A percentile compares a stretch with the other conserved stretches of the same genome.
Evolutionary conservation across 2,888 invertebrate genomes (phyloP).

Genomic region (Glaucopsyche alexis): DNA sequence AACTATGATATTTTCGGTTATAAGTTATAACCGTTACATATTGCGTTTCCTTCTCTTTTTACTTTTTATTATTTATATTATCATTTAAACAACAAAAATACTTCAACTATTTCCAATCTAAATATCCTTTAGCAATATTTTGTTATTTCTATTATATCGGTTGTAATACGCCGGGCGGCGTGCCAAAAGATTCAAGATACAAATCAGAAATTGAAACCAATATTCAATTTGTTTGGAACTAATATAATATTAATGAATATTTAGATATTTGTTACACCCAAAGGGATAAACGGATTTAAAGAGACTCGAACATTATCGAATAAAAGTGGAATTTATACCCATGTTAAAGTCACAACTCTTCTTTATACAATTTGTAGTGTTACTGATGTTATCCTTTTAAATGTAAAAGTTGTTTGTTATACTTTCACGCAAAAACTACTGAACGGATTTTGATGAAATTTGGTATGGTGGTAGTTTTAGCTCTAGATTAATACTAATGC

Average conservation of each 20-base stretch:
- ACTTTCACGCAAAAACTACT: no score
- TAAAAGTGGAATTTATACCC: not conserved
- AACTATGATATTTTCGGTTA: no score
- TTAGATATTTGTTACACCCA: not conserved
- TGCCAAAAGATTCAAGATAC: slow-evolving; percentile 9
- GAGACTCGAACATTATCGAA: not conserved
- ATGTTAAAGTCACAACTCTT: no score
- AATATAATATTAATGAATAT: not conserved
- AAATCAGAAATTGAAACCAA: slow-evolving; percentile 12
- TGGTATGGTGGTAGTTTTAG: no score
- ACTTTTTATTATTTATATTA: no score
- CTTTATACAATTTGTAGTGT: no score
- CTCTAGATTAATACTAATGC: no score
- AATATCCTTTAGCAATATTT: not conserved
- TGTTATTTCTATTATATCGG: not conserved
- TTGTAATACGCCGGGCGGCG: slow-evolving; percentile 8
- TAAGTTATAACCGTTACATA: no score
- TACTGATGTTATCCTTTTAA: no score
- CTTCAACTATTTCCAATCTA: not conserved
- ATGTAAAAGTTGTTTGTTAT: no score
- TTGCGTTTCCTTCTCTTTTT: no score
- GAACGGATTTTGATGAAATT: no score
- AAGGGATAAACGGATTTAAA: not conserved
- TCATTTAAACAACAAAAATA: not conserved
- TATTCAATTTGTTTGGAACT: not conserved